phyloP scores from a whole-genome alignment of 2,888 invertebrate genomes.

The Hydropsyche betteni region DNA sequence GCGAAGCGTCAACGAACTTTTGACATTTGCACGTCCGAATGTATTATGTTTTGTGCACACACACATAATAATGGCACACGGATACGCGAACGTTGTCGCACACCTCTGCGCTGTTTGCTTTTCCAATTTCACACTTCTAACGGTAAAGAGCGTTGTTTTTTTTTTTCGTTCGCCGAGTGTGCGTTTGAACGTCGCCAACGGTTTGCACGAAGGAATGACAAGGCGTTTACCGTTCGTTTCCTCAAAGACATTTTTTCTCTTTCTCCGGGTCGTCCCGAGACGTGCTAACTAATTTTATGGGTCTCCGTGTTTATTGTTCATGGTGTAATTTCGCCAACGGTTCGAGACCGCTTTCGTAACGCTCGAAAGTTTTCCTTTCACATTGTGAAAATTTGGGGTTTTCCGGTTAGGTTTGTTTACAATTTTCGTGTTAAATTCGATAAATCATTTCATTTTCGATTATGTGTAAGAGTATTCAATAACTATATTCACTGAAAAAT shows the following conservation, averaged over 20 bases:
- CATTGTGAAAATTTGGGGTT: too few species aligned
- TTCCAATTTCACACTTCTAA: slow-evolving; percentile 33
- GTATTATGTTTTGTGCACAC: not conserved
- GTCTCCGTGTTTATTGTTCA: slow-evolving; percentile 5
- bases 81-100: too few species aligned
- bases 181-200: not conserved
- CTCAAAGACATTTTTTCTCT: slow-evolving; percentile 11
- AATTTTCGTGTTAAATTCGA: too few species aligned
- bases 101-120: slow-evolving; percentile 13
- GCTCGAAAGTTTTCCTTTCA: too few species aligned
- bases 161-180: not conserved
- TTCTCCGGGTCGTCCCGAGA: not conserved
- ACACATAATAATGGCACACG: too few species aligned
- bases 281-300: slow-evolving; percentile 24
- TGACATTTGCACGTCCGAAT: slow-evolving; percentile 16
- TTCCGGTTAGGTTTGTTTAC: too few species aligned
- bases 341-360: too few species aligned
- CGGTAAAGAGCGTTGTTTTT: slow-evolving; percentile 8
- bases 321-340: not conserved
- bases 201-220: slow-evolving; percentile 18
- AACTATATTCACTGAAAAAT: too few species aligned
- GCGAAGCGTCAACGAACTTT: slow-evolving; percentile 27
- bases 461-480: too few species aligned
- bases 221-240: slow-evolving; percentile 17
- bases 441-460: too few species aligned